Evolutionary conservation across 53 echinoderm and acorn worm genomes (phyloP), one percentile per base, ranked within the genome.

Genomic region (Holothuria scabra): DNA sequence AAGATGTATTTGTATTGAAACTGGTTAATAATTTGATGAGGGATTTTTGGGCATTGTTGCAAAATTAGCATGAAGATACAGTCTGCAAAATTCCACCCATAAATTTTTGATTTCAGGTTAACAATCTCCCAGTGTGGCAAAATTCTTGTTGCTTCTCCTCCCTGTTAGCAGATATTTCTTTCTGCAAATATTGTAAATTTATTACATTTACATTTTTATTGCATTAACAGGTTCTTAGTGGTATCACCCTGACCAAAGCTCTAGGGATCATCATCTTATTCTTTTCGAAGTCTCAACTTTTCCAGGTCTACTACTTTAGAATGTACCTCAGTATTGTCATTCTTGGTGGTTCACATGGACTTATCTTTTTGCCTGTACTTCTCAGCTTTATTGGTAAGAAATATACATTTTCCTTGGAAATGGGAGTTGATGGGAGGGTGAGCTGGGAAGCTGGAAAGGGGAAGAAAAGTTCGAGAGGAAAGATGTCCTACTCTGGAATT

Each of bases 311-410:
- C 75, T 97, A 97, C 89, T 97, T 97, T 76, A 86, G 97, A 67
- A 97, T 97, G 97, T 97, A 97, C 41, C 90, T 97, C 0, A 89
- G 97, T 52, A 97, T 97, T 60, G 97, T 97, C 13, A 58, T 97
- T 31, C 92, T 97, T 56, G 97, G 97, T 20, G 97, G 92, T 4
- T 70, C 78, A 49, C 97, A 97, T 82, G 97, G 97, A 3, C 93
- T 97, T 29, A 90, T 97, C 68, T 97, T 97, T 67, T 87, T 97
- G 28, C 97, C 97, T 41, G 97, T 94, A 18, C 64, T 94, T 28
- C 92, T 97, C 20, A 97, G 97, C 84, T 97, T 86, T 88, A 84
- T 93, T 16, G 97, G 97, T 97, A 79, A 87, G 97, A 28, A 5
- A 11, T 1, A 30, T 30, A 10, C 7, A 14, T 74, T 16, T 52